These are phyloP conservation scores for Paramacrobiotus metropolitanus DNA, from an alignment of 1,140 invertebrate genomes.

Conservation along the genomic window DNA sequence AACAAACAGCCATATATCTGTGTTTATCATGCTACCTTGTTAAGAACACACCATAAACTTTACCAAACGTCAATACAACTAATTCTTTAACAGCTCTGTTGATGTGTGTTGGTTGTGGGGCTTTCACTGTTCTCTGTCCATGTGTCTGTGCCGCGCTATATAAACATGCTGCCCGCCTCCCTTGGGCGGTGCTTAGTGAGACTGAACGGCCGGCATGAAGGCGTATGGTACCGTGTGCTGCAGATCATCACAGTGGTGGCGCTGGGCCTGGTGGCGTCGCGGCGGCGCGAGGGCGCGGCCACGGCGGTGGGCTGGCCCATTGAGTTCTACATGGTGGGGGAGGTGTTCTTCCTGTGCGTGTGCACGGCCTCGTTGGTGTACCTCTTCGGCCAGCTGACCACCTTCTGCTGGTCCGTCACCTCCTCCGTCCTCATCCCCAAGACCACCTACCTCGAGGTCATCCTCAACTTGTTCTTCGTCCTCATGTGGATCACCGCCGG, in stretches of 20 bases:
- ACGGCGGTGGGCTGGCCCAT: not conserved
- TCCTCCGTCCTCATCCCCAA: not conserved
- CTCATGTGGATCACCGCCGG: not conserved
- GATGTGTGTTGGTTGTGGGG: too few relatives aligned
- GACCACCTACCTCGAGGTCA: not conserved
- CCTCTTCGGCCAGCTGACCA: slow-evolving; percentile 2
- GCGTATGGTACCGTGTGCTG: too few relatives aligned
- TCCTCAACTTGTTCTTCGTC: not conserved
- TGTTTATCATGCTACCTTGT: too few relatives aligned
- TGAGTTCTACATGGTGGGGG: not conserved
- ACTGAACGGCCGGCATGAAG: too few relatives aligned
- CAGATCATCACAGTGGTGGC: slow-evolving; percentile 2
- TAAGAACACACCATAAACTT: too few relatives aligned
- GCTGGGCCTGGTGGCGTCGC: not conserved
- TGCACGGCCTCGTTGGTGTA: not conserved
- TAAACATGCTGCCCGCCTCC: too few relatives aligned
- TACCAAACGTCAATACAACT: too few relatives aligned
- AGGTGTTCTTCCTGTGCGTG: slow-evolving; percentile 1
- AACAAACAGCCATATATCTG: too few relatives aligned
- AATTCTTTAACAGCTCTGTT: too few relatives aligned
- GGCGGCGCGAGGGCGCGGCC: not conserved
- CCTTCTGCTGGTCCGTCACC: not conserved
- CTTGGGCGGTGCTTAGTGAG: too few relatives aligned
- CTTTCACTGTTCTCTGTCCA: too few relatives aligned
- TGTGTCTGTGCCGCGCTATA: too few relatives aligned